phyloP scores from a whole-genome alignment of 2,888 invertebrate species.

The Torymus auratus region DNA sequence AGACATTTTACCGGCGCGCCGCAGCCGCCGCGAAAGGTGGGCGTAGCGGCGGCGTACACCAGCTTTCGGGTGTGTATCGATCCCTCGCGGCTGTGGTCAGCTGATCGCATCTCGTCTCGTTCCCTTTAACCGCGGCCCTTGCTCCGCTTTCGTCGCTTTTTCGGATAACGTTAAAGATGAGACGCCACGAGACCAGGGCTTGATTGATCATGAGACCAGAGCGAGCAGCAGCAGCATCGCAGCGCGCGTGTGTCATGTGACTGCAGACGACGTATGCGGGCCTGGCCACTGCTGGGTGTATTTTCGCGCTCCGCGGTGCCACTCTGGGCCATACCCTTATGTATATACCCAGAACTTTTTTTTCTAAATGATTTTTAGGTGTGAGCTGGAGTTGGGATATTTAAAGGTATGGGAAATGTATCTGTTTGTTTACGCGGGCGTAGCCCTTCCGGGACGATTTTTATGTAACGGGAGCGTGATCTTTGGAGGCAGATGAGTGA shows the following conservation, averaged over 20 bases:
- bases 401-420: no score
- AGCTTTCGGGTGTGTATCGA: conserved; percentile 64
- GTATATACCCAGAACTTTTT: no score
- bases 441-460: conserved; percentile 8
- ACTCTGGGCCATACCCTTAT: no score
- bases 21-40: conserved; percentile 19
- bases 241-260: conserved; percentile 69
- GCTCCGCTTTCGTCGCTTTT: no score
- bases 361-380: conserved; percentile 3
- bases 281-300: background rate
- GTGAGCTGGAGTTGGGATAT: no score
- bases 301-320: conserved; percentile 1
- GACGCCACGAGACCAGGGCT: no score
- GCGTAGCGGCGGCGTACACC: conserved; percentile 22
- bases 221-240: background rate
- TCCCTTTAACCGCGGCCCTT: background rate
- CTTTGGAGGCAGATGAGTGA: no score
- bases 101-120: conserved; percentile 63
- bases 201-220: background rate
- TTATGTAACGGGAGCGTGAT: background rate
- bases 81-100: conserved; percentile 67
- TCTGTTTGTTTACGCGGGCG: conserved; percentile 32
- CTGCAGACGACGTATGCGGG: conserved; percentile 65
- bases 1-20: conserved; percentile 4
- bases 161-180: no score